These are phyloP conservation scores for Helostoma temminkii DNA, from an alignment of 2,797 vertebrate species.

Conservation along the genomic window DNA sequence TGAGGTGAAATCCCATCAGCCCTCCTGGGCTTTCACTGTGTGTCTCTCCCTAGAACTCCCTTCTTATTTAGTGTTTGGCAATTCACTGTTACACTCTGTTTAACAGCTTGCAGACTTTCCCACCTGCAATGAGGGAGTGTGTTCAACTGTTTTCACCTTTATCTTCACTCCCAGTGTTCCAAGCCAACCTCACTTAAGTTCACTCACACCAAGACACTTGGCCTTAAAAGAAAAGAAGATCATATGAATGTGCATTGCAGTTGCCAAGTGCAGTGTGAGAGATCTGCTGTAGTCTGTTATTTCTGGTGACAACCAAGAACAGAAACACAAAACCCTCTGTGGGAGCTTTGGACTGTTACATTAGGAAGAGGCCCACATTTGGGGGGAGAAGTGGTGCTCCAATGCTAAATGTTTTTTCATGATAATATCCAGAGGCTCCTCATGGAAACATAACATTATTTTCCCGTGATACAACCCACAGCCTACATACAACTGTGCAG, in stretches of 20 bases:
- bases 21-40: not conserved
- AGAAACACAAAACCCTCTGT: conserved; percentile 63
- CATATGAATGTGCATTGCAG: not conserved
- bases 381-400: conserved; percentile 21
- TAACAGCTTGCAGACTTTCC: not conserved
- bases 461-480: conserved; percentile 14
- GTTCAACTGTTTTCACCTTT: conserved; percentile 6
- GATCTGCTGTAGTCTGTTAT: conserved; percentile 41
- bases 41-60: not conserved
- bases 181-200: conserved; percentile 16
- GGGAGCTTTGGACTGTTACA: conserved; percentile 38
- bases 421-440: conserved; percentile 29
- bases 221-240: conserved; percentile 7
- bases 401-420: conserved; percentile 19
- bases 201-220: not conserved
- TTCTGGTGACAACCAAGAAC: conserved; percentile 39
- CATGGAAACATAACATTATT: conserved; percentile 9
- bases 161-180: conserved; percentile 16
- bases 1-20: conserved; percentile 82
- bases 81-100: not conserved
- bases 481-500: conserved; percentile 1
- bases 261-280: not conserved
- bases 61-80: conserved; percentile 8
- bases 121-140: conserved; percentile 15
- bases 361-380: conserved; percentile 33